phyloP scores from a whole-genome alignment of 30 jellyfish, hydroid and myxozoan genomes.

The Aurelia aurita region DNA sequence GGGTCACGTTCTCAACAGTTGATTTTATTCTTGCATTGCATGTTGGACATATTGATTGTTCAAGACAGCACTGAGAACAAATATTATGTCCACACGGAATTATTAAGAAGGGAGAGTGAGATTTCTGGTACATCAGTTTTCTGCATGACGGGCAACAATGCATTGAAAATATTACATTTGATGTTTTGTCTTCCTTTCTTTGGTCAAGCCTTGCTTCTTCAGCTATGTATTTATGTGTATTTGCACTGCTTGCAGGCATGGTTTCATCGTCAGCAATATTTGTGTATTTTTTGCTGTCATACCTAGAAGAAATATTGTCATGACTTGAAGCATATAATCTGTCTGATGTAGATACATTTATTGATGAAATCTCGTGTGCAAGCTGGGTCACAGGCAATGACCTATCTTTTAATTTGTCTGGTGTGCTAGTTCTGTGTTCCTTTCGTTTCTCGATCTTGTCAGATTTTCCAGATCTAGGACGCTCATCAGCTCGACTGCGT shows the following conservation, averaged over 20 bases:
- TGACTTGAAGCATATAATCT: no score
- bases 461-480: slow-evolving; percentile 3
- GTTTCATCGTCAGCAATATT: no score
- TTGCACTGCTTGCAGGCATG: no score
- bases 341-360: neutral
- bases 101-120: slow-evolving; percentile 34
- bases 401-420: slow-evolving; percentile 7
- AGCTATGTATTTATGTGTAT: no score
- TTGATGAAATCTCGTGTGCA: slow-evolving; percentile 30
- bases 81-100: slow-evolving; percentile 81
- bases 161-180: slow-evolving; percentile 34
- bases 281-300: no score
- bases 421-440: slow-evolving; percentile 50
- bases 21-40: slow-evolving; percentile 57
- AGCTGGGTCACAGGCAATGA: neutral
- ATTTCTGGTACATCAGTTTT: slow-evolving; percentile 43
- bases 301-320: no score
- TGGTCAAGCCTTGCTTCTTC: neutral
- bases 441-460: neutral
- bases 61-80: slow-evolving; percentile 52
- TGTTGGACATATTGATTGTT: slow-evolving; percentile 43
- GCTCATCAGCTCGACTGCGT: no score
- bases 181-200: neutral
- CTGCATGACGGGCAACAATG: slow-evolving; percentile 74
- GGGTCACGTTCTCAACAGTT: slow-evolving; percentile 43